These are phyloP conservation scores for Micromussa lordhowensis DNA, from an alignment of 92 coral and sea anemone species.

Conservation along the genomic window DNA sequence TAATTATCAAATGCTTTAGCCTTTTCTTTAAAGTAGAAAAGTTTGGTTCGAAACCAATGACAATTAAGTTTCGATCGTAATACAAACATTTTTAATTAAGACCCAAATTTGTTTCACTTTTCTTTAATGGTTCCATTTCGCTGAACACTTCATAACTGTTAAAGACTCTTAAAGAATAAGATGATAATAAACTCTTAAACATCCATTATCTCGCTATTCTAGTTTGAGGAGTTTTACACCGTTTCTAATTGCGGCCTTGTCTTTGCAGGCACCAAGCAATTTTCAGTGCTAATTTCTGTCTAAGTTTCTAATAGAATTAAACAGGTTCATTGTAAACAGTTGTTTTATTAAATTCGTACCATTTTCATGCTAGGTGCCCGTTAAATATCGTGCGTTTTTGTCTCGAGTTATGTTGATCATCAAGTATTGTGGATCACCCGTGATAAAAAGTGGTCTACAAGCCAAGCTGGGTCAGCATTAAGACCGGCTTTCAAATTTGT, in stretches of 20 bases:
- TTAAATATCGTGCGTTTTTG: too few species aligned
- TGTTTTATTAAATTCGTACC: too few species aligned
- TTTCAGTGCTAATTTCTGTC: neutral
- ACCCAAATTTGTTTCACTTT: neutral
- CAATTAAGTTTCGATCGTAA: neutral
- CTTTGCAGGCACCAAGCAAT: neutral
- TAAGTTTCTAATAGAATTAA: neutral
- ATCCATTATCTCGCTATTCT: too few species aligned
- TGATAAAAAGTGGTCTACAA: too few species aligned
- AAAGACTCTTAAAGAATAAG: neutral
- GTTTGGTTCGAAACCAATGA: neutral
- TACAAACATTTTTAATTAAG: neutral
- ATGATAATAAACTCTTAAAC: neutral
- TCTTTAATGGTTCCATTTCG: neutral
- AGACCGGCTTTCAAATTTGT: too few species aligned
- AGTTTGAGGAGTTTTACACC: too few species aligned
- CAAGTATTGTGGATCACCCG: too few species aligned
- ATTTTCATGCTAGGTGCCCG: too few species aligned
- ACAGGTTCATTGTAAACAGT: too few species aligned
- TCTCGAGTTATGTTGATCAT: too few species aligned
- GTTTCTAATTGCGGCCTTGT: neutral
- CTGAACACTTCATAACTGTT: neutral
- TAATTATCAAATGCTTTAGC: neutral
- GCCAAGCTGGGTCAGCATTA: too few species aligned
- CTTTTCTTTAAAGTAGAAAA: neutral